phyloP scores from a whole-genome alignment of 2,888 invertebrate genomes.

The Temnothorax unifasciatus region DNA sequence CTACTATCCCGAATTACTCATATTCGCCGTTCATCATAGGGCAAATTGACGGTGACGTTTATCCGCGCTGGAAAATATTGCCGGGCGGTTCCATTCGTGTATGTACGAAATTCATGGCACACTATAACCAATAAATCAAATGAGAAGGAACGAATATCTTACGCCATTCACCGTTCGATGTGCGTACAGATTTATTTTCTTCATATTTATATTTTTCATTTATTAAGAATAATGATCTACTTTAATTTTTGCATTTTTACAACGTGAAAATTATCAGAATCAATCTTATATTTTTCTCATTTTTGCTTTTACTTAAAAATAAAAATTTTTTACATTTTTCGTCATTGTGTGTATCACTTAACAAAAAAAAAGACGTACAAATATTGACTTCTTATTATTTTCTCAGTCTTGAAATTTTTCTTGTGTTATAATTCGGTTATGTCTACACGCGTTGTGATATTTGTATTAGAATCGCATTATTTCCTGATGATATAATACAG shows the following conservation, averaged over 20 bases:
- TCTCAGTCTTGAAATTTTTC: not conserved
- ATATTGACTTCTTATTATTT: not conserved
- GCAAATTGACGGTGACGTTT: constrained; percentile 50
- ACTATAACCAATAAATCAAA: constrained; percentile 4
- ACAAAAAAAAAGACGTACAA: not conserved
- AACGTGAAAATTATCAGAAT: not conserved
- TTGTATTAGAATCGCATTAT: not conserved
- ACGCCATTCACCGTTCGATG: not conserved
- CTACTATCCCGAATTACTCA: constrained; percentile 30
- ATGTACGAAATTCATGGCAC: not conserved
- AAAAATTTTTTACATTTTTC: not conserved
- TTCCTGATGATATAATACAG: not conserved
- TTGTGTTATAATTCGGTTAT: not conserved
- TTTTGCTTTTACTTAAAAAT: not conserved
- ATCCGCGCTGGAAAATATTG: constrained; percentile 18
- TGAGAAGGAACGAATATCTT: not conserved
- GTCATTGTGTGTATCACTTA: no score
- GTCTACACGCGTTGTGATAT: not conserved
- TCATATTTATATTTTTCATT: not conserved
- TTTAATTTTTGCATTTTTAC: not conserved
- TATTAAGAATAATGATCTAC: not conserved
- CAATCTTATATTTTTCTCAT: not conserved
- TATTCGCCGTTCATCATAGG: constrained; percentile 20
- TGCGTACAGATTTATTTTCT: not conserved
- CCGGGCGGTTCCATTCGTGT: not conserved